Conservation (phyloP, 1,140 invertebrate species). For the Agraylea sexmaculata region DNA sequence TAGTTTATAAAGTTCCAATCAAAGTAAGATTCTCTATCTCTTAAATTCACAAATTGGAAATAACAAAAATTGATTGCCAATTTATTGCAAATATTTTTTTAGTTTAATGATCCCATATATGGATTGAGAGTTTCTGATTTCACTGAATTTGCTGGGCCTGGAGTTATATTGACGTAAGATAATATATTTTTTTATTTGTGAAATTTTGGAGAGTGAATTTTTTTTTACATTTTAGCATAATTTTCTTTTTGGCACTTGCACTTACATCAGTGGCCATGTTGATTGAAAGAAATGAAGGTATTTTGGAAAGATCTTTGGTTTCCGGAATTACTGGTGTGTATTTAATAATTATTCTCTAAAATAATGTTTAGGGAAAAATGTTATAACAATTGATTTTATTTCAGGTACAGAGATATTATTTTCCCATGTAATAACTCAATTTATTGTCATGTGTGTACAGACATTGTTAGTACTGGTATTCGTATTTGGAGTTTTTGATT, state of each 20-base stretch:
- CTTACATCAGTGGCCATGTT: constrained; percentile 84
- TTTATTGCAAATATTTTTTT: constrained; percentile 26
- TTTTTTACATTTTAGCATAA: constrained; percentile 55
- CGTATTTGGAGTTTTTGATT: constrained; percentile 68
- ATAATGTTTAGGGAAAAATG: neutral
- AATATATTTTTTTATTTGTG: constrained; percentile 4
- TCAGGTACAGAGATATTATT: constrained; percentile 58
- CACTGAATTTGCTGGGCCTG: constrained; percentile 89
- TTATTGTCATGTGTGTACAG: constrained; percentile 78
- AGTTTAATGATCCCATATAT: constrained; percentile 77
- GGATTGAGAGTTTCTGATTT: constrained; percentile 75
- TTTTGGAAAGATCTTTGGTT: constrained; percentile 75
- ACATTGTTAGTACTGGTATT: constrained; percentile 69
- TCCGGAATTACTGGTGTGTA: constrained; percentile 58
- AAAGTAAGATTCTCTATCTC: constrained; percentile 31
- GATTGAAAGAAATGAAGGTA: constrained; percentile 82
- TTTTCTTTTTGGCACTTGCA: constrained; percentile 89
- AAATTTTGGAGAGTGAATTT: constrained; percentile 5
- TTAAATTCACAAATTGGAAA: neutral
- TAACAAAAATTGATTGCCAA: constrained; percentile 7
- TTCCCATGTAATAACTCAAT: constrained; percentile 76
- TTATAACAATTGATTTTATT: constrained; percentile 9
- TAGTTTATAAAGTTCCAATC: constrained; percentile 58
- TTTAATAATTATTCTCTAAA: constrained; percentile 12
- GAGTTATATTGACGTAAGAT: constrained; percentile 77